Evolutionary conservation across 2,888 invertebrate genomes (phyloP).

Genomic region (Caenorhabditis parvicauda): DNA sequence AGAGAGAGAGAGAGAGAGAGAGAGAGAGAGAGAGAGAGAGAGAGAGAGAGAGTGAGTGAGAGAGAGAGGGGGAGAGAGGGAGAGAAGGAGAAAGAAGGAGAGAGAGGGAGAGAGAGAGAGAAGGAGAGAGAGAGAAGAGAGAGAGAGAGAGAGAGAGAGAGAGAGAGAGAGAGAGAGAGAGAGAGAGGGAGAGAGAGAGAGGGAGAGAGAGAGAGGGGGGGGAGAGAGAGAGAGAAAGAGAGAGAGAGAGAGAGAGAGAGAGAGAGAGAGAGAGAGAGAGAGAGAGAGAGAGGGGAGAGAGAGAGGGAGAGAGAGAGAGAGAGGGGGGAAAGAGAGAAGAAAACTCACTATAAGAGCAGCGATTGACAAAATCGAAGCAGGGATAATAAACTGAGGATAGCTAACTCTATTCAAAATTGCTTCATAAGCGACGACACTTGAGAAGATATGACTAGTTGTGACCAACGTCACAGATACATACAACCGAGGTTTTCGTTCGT

Average conservation of each 20-base stretch:
- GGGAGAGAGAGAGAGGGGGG: background rate
- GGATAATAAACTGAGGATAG: no score
- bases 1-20: background rate
- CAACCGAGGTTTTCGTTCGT: no score
- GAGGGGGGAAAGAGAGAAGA: background rate
- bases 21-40: background rate
- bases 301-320: background rate
- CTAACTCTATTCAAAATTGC: no score
- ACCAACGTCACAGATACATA: no score
- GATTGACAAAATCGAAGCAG: slow-evolving; percentile 4
- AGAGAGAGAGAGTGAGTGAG: background rate
- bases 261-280: no score
- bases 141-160: background rate
- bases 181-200: background rate
- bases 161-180: background rate
- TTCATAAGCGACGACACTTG: no score
- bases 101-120: background rate
- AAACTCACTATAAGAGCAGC: slow-evolving; percentile 3
- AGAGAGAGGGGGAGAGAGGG: background rate
- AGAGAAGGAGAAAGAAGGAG: background rate
- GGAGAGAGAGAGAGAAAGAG: background rate
- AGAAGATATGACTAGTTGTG: no score
- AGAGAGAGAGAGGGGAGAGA: no score
- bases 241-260: background rate
- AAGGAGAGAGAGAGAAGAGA: background rate